Percentiles rank a stretch among this genome's conserved stretches.
Evolutionary conservation across 2,888 invertebrate species (phyloP).

Genomic region (Bombyx huttoni): DNA sequence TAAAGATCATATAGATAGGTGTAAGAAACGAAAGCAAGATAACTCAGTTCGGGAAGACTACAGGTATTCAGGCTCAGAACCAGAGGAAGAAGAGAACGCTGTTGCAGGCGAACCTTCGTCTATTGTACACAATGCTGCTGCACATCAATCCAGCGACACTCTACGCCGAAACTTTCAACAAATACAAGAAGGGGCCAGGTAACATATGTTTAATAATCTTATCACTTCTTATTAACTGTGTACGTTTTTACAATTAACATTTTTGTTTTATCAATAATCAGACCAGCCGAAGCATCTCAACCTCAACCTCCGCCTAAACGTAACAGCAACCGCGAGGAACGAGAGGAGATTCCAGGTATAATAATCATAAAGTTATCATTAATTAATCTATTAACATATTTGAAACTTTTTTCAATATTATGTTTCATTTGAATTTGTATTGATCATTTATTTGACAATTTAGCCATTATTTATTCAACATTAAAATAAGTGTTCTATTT

Average conservation of each 20-base stretch:
- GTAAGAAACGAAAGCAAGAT: constrained; percentile 95
- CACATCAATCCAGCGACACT: constrained; percentile 89
- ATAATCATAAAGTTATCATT: constrained; percentile 15
- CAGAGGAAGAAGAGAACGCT: constrained; percentile 94
- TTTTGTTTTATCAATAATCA: constrained; percentile 62
- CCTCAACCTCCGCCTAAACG: constrained; percentile 75
- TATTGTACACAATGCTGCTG: constrained; percentile 87
- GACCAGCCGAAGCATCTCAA: constrained; percentile 73
- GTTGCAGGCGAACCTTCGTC: constrained; percentile 95
- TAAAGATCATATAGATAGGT: constrained; percentile 98
- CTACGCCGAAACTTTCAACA: constrained; percentile 97
- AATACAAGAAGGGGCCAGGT: constrained; percentile 85
- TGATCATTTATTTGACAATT: no score
- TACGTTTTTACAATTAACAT: constrained; percentile 6
- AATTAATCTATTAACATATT: constrained; percentile 11
- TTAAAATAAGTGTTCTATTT: constrained; percentile 11
- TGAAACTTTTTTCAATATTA: constrained; percentile 10
- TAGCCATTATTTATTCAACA: background rate
- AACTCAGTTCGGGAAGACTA: constrained; percentile 83
- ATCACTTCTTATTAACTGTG: constrained; percentile 12
- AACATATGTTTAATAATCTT: constrained; percentile 6
- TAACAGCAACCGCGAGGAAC: constrained; percentile 67
- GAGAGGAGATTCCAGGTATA: constrained; percentile 73
- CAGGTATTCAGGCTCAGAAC: constrained; percentile 95
- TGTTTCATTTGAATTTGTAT: no score